A percentile compares a stretch with the other conserved stretches of the same genome.
Conservation (phyloP, 2,888 invertebrate species). For the Amphipyra berbera region DNA sequence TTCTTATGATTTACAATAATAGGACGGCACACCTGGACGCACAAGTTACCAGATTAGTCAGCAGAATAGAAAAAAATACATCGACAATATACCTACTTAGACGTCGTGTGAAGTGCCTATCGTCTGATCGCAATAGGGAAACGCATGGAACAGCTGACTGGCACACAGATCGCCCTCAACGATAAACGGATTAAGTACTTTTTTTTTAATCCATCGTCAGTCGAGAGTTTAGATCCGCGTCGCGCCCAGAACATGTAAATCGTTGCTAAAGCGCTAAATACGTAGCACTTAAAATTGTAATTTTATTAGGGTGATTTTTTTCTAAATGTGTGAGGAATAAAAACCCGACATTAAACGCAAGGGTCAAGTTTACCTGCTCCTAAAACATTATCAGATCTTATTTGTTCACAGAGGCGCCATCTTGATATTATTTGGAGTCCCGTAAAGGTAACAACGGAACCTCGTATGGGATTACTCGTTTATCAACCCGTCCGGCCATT, state of each 20-base stretch:
- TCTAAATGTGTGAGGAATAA: conserved; percentile 53
- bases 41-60: conserved; percentile 19
- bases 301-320: conserved; percentile 66
- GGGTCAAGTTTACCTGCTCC: conserved; percentile 72
- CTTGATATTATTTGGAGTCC: conserved; percentile 62
- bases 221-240: conserved; percentile 27
- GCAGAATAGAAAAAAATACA: conserved; percentile 24
- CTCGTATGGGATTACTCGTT: conserved; percentile 55
- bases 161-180: conserved; percentile 41
- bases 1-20: conserved; percentile 38
- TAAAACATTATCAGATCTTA: conserved; percentile 72
- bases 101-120: conserved; percentile 40
- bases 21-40: conserved; percentile 15
- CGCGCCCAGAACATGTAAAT: conserved; percentile 44
- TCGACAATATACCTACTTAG: conserved; percentile 21
- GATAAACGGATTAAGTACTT: conserved; percentile 54
- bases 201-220: conserved; percentile 43
- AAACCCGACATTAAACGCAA: conserved; percentile 63
- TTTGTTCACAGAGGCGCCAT: conserved; percentile 74
- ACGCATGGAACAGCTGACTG: conserved; percentile 50
- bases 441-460: conserved; percentile 58
- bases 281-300: conserved; percentile 59
- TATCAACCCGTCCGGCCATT: conserved; percentile 62
- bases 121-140: conserved; percentile 52
- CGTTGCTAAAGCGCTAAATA: conserved; percentile 58